Evolutionary conservation across 2,888 invertebrate species (phyloP).

Genomic region (Theodoxus fluviatilis): DNA sequence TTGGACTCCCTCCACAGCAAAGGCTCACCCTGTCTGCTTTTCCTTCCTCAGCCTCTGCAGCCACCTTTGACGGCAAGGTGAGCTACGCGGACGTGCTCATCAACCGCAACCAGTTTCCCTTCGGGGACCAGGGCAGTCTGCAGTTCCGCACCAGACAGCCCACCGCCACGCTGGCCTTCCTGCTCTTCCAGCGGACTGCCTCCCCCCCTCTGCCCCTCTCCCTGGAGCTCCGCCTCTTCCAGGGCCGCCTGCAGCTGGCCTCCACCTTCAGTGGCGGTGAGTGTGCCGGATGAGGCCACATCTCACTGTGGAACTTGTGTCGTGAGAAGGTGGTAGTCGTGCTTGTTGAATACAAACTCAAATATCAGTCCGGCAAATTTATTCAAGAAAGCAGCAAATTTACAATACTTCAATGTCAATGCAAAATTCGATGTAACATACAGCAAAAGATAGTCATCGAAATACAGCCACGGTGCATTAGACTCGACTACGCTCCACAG

Average conservation of each 20-base stretch:
- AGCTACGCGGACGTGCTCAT: conserved; percentile 43
- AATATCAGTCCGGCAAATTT: too few relatives aligned
- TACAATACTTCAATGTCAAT: too few relatives aligned
- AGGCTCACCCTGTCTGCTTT: too few relatives aligned
- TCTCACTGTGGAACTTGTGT: too few relatives aligned
- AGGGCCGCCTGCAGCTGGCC: conserved; percentile 41
- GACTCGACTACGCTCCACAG: too few relatives aligned
- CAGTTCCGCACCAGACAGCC: conserved; percentile 50
- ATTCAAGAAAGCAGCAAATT: too few relatives aligned
- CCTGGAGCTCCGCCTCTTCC: conserved; percentile 49
- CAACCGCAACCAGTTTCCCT: conserved; percentile 45
- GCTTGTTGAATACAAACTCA: too few relatives aligned
- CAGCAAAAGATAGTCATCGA: too few relatives aligned
- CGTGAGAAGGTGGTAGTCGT: too few relatives aligned
- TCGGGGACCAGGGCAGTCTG: conserved; percentile 48
- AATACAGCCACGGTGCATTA: too few relatives aligned
- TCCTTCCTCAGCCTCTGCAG: conserved; percentile 39
- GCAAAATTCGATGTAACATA: too few relatives aligned
- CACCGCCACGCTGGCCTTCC: conserved; percentile 45
- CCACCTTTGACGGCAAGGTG: conserved; percentile 47
- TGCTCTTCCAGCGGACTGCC: conserved; percentile 41
- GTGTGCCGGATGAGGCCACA: neutral
- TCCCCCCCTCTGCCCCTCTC: conserved; percentile 32
- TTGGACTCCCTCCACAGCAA: too few relatives aligned
- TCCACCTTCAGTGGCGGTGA: conserved; percentile 32